Percentiles rank a stretch among this genome's conserved stretches.
Conservation (phyloP, 1,140 invertebrate genomes). For the Hyles euphorbiae region DNA sequence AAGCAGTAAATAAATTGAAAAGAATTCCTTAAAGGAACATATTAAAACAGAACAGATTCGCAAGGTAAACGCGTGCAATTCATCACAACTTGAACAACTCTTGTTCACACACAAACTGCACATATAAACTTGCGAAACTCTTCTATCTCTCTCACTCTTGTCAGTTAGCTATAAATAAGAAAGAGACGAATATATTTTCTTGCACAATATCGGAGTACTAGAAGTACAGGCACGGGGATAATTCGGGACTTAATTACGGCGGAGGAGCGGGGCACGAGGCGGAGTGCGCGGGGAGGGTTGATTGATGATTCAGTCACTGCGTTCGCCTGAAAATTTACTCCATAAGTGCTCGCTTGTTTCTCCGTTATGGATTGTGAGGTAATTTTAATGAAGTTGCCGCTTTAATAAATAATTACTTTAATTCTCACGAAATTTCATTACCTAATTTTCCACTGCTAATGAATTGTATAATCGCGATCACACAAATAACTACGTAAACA, state of each 20-base stretch:
- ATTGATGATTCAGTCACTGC: conserved; percentile 28
- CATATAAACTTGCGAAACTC: no score
- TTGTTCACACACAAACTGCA: no score
- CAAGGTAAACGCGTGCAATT: conserved; percentile 2
- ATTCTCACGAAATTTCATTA: not conserved
- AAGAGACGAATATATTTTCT: not conserved
- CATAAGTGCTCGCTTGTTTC: conserved; percentile 14
- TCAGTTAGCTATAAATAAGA: not conserved
- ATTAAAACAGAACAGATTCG: not conserved
- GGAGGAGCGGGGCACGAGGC: not conserved
- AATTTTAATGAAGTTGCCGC: conserved; percentile 7
- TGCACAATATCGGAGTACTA: not conserved
- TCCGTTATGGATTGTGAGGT: conserved; percentile 3
- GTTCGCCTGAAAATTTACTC: conserved; percentile 17
- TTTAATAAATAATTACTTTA: not conserved
- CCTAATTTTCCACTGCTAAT: no score
- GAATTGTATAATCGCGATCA: no score
- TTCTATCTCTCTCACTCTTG: not conserved
- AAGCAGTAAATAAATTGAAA: no score
- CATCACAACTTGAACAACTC: not conserved
- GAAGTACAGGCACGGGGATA: conserved; percentile 16
- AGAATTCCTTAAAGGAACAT: no score
- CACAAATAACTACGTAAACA: no score
- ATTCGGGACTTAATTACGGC: conserved; percentile 35
- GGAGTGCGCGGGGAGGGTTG: conserved; percentile 9